Percentiles rank a stretch among this genome's conserved stretches.
These are phyloP conservation scores for Origma solitaria DNA, from an alignment of 2,113 vertebrate genomes.

Conservation along the genomic window DNA sequence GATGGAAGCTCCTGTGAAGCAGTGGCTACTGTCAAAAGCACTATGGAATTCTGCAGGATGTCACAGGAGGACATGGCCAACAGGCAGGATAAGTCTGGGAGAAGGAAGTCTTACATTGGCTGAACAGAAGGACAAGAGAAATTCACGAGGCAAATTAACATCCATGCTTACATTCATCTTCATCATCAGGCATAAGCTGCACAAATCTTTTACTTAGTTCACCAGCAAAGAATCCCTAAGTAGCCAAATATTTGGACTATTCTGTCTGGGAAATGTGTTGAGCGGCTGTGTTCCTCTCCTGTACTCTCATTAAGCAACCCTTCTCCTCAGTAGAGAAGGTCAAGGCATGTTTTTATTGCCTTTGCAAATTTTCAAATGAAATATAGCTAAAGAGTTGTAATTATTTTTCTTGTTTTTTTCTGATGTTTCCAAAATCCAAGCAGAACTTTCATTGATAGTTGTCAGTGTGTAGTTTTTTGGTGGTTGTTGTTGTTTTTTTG, in stretches of 20 bases:
- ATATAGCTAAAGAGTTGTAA: neutral
- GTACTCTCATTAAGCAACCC: neutral
- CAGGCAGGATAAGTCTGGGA: neutral
- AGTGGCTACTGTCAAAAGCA: accelerated
- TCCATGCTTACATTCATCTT: neutral
- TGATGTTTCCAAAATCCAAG: neutral
- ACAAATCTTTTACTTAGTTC: neutral
- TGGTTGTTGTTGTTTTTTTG: neutral
- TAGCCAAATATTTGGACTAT: neutral
- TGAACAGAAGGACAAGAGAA: neutral
- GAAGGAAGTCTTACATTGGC: neutral
- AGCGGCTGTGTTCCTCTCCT: neutral
- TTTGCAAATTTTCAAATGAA: neutral
- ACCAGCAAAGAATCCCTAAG: neutral
- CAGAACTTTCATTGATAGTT: neutral
- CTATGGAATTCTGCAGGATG: neutral
- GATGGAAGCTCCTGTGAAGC: neutral
- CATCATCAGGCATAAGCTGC: neutral
- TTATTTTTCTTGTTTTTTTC: neutral
- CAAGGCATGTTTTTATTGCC: neutral
- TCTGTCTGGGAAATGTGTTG: neutral
- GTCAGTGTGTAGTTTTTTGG: neutral
- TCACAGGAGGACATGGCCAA: neutral
- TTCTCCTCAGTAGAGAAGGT: neutral
- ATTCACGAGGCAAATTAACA: neutral